Evolutionary conservation across 1,140 invertebrate genomes (phyloP), one percentile per base, ranked within the genome.

Genomic region (Paraescarpia echinospica): DNA sequence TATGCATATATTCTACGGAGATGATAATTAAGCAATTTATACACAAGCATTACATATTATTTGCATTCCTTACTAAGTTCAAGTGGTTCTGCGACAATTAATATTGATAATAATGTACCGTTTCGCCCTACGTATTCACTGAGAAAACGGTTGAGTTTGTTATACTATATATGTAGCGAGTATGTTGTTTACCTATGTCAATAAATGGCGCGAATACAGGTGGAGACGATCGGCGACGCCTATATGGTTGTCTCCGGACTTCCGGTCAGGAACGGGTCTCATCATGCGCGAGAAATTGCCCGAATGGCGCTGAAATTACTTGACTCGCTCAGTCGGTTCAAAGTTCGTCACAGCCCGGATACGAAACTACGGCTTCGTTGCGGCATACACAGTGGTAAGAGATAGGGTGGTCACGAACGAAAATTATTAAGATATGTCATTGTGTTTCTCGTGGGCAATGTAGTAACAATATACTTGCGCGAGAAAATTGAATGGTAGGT

Each of bases 231-330:
- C 51, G 94, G 96, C 31, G 96, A 97, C 94, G 96, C 96, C 4
- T 95, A 95, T 91, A 95, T 95, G 95, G 95, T 96, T 6, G 95
- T 95, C n/a, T 95, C 94, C 89, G 96, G 96, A 9, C 94, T 96
- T 22, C 96, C 96, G 27, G 95, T 95, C 91, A 94, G 94, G 35
- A 96, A 96, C 91, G 98, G 98, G n/a, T 97, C 97, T 93, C 97
- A 97, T 93, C 98, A 98, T 95, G 98, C 98, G 0, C 97, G 97
- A 0, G 97, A 98, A 96, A 97, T 98, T 92, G 98, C 97, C 6
- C 96, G 98, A 33, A 98, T 99, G 98, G 97, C 98, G 4, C 95
- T 99, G 22, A 97, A 98, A 9, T 97, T 99, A 2, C 96, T 99
- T 1, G 97, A 98, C 93, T 98, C 97, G 0, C 98, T 99, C 2